These are phyloP conservation scores for Hydrochoerus hydrochaeris DNA, from an alignment of 2,113 vertebrate species.

Conservation along the genomic window DNA sequence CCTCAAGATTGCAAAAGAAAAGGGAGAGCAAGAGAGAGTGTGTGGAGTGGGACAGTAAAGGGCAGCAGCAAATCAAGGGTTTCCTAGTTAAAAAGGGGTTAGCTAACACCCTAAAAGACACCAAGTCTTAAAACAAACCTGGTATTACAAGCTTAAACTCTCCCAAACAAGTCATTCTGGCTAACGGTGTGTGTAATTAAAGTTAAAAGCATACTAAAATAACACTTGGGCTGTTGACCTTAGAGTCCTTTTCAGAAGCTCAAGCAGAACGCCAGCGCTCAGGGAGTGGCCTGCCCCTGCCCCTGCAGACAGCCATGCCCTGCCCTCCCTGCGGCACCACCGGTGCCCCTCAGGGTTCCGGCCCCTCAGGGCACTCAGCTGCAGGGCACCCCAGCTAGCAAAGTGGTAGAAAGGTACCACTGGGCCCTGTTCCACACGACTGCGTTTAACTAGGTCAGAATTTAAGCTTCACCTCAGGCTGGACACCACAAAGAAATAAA, in stretches of 20 bases:
- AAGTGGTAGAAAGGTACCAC: background rate
- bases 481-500: background rate
- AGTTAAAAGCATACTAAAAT: slow-evolving; percentile 73
- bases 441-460: background rate
- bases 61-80: background rate
- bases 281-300: background rate
- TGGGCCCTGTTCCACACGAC: background rate
- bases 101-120: background rate
- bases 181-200: slow-evolving; percentile 67
- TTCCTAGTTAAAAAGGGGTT: background rate
- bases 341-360: background rate
- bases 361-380: background rate
- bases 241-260: slow-evolving; percentile 44
- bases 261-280: background rate
- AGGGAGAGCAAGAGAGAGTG: background rate
- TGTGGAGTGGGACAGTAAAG: background rate
- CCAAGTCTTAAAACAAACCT: slow-evolving; percentile 48
- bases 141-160: slow-evolving; percentile 64
- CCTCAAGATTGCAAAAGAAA: background rate
- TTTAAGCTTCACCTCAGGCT: background rate
- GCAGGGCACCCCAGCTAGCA: background rate
- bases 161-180: slow-evolving; percentile 66
- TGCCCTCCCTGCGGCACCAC: background rate
- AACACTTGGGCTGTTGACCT: slow-evolving; percentile 70
- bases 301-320: background rate